Evolutionary conservation across 2,113 vertebrate species (phyloP).

Genomic region (Labeo rohita): DNA sequence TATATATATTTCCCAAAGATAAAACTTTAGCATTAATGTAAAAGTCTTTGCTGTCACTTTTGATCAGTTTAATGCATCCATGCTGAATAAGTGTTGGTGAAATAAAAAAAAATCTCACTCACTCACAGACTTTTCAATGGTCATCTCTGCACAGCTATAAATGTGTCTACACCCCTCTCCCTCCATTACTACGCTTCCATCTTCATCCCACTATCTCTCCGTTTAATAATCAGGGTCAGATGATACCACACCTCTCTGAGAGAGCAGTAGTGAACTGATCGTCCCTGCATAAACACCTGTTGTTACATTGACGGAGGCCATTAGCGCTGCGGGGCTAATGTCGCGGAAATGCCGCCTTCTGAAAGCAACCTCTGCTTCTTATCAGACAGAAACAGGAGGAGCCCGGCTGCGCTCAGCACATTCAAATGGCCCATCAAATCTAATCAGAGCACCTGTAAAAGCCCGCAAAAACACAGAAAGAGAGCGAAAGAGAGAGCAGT

Average conservation of each 20-base stretch:
- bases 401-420: conserved; percentile 52
- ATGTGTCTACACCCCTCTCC: neutral
- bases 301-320: conserved; percentile 44
- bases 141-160: neutral
- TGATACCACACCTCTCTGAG: conserved; percentile 27
- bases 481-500: conserved; percentile 50
- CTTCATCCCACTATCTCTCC: neutral
- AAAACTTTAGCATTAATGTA: too few species aligned
- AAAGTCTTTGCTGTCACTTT: too few species aligned
- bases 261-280: conserved; percentile 17
- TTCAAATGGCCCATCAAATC: conserved; percentile 59
- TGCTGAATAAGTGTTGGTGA: neutral
- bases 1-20: too few species aligned
- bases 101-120: too few species aligned
- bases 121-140: too few species aligned
- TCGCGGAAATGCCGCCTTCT: conserved; percentile 36
- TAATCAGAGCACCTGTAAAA: conserved; percentile 67
- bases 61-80: too few species aligned
- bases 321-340: conserved; percentile 41
- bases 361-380: conserved; percentile 51
- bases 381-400: conserved; percentile 60
- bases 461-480: conserved; percentile 53
- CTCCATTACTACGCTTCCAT: neutral
- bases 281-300: conserved; percentile 53
- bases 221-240: conserved; percentile 47